phyloP scores from a whole-genome alignment of 2,888 invertebrate genomes.

The Chymomyza caudatula region DNA sequence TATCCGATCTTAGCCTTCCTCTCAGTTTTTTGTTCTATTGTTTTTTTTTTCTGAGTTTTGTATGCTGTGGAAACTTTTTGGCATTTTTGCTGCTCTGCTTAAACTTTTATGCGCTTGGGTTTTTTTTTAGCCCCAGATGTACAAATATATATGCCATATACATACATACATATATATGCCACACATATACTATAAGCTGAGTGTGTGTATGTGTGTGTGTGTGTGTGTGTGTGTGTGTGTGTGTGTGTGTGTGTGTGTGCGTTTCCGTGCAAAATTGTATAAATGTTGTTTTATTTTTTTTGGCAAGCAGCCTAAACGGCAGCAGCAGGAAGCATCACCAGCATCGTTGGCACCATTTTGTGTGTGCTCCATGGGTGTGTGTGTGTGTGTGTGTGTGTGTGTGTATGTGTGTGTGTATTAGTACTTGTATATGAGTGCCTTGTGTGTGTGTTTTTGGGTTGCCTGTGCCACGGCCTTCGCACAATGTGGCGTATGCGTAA shows the following conservation, averaged over 20 bases:
- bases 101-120: conserved; percentile 64
- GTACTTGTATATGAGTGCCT: conserved; percentile 3
- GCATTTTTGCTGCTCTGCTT: conserved; percentile 71
- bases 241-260: conserved; percentile 39
- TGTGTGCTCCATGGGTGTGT: background rate
- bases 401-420: background rate
- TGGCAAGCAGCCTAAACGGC: conserved; percentile 69
- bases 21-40: background rate
- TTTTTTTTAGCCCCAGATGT: background rate
- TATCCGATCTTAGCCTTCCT: background rate
- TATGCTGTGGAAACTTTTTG: conserved; percentile 68
- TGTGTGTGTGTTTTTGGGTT: conserved; percentile 23
- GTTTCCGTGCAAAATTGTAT: conserved; percentile 72
- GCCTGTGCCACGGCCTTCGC: conserved; percentile 59
- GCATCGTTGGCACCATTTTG: conserved; percentile 62
- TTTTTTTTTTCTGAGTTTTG: conserved; percentile 37
- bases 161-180: conserved; percentile 2
- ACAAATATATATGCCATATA: background rate
- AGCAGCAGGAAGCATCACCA: conserved; percentile 68
- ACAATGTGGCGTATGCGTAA: conserved; percentile 73
- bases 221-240: conserved; percentile 14
- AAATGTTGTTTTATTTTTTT: conserved; percentile 72
- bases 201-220: too few relatives aligned
- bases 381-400: conserved; percentile 1
- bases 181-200: background rate